These are phyloP conservation scores for Eristalinus sepulchralis DNA, from an alignment of 2,888 invertebrate species.

Conservation along the genomic window DNA sequence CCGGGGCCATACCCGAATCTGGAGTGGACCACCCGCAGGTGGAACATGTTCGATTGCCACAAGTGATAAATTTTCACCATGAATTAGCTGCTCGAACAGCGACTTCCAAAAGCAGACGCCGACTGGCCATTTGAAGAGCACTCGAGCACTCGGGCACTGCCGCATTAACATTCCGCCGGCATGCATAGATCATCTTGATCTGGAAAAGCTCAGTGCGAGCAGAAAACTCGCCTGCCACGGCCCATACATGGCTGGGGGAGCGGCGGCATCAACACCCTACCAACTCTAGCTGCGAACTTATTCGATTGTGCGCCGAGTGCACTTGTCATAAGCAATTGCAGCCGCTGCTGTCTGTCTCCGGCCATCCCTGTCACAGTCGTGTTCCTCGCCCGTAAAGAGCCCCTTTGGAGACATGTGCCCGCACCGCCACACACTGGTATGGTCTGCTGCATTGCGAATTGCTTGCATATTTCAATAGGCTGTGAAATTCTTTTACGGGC, in stretches of 20 bases:
- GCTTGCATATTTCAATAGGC: conserved; percentile 51
- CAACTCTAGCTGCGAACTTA: conserved; percentile 30
- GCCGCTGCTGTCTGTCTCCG: conserved; percentile 28
- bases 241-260: conserved; percentile 20
- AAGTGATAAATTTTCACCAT: conserved; percentile 33
- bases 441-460: conserved; percentile 37
- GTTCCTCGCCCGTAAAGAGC: conserved; percentile 39
- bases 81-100: conserved; percentile 1
- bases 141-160: neutral
- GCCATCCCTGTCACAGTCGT: conserved; percentile 39
- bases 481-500: conserved; percentile 17
- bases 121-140: conserved; percentile 12
- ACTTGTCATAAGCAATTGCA: conserved; percentile 52
- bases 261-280: no score
- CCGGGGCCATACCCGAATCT: neutral
- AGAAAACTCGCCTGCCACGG: neutral
- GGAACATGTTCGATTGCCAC: neutral
- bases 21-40: conserved; percentile 18
- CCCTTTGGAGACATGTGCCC: conserved; percentile 8
- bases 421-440: neutral
- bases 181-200: conserved; percentile 36
- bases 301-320: conserved; percentile 12
- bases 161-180: conserved; percentile 42
- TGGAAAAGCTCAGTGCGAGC: conserved; percentile 34
- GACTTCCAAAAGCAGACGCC: conserved; percentile 24